Base-by-base conservation (phyloP, 1,140 invertebrate species). In the Ips typographus region DNA sequence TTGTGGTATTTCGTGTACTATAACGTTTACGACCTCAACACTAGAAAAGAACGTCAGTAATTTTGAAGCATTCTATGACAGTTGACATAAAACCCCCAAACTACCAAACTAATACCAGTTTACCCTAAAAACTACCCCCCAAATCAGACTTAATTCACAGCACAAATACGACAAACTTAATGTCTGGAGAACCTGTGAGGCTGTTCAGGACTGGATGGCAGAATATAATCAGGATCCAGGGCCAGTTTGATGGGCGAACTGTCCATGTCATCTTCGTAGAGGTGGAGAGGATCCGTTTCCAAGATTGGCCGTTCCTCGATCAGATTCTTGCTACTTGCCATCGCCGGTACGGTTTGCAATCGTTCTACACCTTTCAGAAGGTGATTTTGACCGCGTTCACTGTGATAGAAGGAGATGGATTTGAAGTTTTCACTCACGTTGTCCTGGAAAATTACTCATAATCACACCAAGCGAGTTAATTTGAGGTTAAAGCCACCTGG, bases 391-490 rank as follows among this genome's bases (percentile, higher is more conserved):
- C 89, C 91, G 68, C 87, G 85, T 2, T 85, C 80, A 66, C 87
- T 87, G 78, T 92, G 89, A 80, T 90, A 94, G 81, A 92, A 94
- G 40, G 91, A 92, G 37, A 91, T 85, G 56, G 85, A 77, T 53
- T 86, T 82, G 77, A 94, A 94, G 73, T 83, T 81, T 42, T 86
- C 79, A 68, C 86, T 81, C 2, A 87, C 81, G 73, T 87, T 43
- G 79, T 73, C 80, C 62, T 86, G 80, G 71, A 88, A 70, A 58
- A 1, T 40, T 39, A 2, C 52, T 1, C n/a, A n/a, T n/a, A n/a
- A 6, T 55, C 6, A 22, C 1, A 55, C 52, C 8, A 22, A 2
- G 4, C 6, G 1, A 58, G 40, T 2, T 40, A 40, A 40, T 40
- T 40, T 40, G 8, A 42, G n/a, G 8, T 59, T 1, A 4, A 40